Evolutionary conservation across 2,797 vertebrate genomes (phyloP).

Genomic region (Prunella strophiata): DNA sequence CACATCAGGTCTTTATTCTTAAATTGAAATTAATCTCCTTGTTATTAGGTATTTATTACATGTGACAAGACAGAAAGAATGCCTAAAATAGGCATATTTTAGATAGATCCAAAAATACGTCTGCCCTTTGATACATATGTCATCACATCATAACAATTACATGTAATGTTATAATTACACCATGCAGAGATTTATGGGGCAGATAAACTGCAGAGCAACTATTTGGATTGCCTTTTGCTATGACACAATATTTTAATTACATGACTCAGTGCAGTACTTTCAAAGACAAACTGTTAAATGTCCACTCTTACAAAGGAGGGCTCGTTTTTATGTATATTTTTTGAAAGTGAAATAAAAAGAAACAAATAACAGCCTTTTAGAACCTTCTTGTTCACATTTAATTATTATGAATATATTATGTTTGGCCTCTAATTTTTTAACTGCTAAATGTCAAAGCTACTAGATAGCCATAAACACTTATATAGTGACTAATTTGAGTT

Average conservation of each 20-base stretch:
- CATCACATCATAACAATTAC: neutral
- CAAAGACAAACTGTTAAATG: neutral
- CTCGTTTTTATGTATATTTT: neutral
- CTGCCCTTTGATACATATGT: neutral
- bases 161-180: constrained; percentile 13
- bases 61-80: neutral
- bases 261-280: neutral
- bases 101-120: neutral
- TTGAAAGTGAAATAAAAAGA: neutral
- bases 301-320: neutral
- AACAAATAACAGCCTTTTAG: neutral
- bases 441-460: neutral
- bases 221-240: neutral
- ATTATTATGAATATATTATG: neutral
- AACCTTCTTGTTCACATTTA: neutral
- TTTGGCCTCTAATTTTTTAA: neutral
- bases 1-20: neutral
- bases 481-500: neutral
- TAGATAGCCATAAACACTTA: neutral
- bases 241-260: constrained; percentile 1
- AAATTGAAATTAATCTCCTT: neutral
- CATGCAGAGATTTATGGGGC: neutral
- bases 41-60: neutral
- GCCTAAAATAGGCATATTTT: neutral
- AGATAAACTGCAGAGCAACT: neutral